Evolutionary conservation across 1,140 invertebrate species (phyloP), one percentile per base, ranked within the genome.

Genomic region (Paralvinella palmiformis): DNA sequence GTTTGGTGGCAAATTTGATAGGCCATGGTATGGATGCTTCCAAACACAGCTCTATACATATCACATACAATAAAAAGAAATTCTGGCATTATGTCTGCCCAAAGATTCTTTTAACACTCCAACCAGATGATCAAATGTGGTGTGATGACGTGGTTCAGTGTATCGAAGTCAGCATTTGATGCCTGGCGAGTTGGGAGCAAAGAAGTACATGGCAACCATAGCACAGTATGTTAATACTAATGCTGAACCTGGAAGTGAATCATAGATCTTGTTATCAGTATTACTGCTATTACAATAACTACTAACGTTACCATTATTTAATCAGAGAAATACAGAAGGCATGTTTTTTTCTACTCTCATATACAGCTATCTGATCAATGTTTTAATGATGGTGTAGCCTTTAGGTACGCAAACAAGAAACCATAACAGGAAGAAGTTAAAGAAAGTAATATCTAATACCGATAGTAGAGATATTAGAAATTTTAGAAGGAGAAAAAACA

Each of bases 121-220:
- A n/a, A n/a, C n/a, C n/a, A n/a, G n/a, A n/a, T n/a, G n/a, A n/a
- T n/a, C n/a, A n/a, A n/a, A n/a, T n/a, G n/a, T n/a, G n/a, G n/a
- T n/a, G n/a, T n/a, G n/a, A n/a, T n/a, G n/a, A n/a, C n/a, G n/a
- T n/a, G n/a, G n/a, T n/a, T n/a, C n/a, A n/a, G n/a, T n/a, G n/a
- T n/a, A n/a, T n/a, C n/a, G n/a, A n/a, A n/a, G 29, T 32, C 27
- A 70, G 59, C 73, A 75, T 10, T 67, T 45, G 33, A 69, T 69
- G 48, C 67, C 58, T 27, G 64, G 66, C 27, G 74, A 73, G 31
- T 67, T 70, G 15, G 75, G 68, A 27, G 70, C 72, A 64, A 78
- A 75, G 66, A 68, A 72, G 53, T 77, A 77, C 73, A 77, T 75
- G 53, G 69, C 64, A 65, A 78, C 64, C n/a, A 78, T 56, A 5